Evolutionary conservation across 1,140 invertebrate genomes (phyloP).

Genomic region (Psilanteris sp.): DNA sequence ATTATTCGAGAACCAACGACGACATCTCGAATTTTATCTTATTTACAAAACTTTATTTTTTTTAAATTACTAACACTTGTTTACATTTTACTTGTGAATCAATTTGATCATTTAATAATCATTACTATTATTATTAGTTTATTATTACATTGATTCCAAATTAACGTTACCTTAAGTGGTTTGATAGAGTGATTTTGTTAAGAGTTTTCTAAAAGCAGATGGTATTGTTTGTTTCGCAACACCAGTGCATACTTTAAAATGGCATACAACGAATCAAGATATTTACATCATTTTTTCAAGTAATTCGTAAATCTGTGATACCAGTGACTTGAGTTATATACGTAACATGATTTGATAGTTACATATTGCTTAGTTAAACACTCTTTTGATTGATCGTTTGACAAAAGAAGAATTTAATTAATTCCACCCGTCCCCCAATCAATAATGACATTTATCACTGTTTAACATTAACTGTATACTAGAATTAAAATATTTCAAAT

Average conservation of each 20-base stretch:
- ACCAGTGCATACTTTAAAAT: conserved; percentile 44
- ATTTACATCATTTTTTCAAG: conserved; percentile 45
- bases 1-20: conserved; percentile 35
- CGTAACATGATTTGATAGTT: not conserved
- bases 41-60: conserved; percentile 41
- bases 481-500: too few species aligned
- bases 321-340: not conserved
- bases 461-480: too few species aligned
- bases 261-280: conserved; percentile 35
- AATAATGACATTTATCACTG: too few species aligned
- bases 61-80: conserved; percentile 31
- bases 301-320: conserved; percentile 11
- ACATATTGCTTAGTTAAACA: too few species aligned
- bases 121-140: conserved; percentile 2
- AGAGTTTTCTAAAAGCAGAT: not conserved
- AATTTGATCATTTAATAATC: conserved; percentile 3
- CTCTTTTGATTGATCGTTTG: too few species aligned
- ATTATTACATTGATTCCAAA: conserved; percentile 3
- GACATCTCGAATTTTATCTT: conserved; percentile 20
- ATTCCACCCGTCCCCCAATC: too few species aligned
- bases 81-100: conserved; percentile 29
- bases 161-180: conserved; percentile 7
- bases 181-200: conserved; percentile 6
- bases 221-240: conserved; percentile 3
- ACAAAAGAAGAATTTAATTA: too few species aligned